phyloP scores from a whole-genome alignment of 2,888 invertebrate genomes.

The Ptychoptera albimana region DNA sequence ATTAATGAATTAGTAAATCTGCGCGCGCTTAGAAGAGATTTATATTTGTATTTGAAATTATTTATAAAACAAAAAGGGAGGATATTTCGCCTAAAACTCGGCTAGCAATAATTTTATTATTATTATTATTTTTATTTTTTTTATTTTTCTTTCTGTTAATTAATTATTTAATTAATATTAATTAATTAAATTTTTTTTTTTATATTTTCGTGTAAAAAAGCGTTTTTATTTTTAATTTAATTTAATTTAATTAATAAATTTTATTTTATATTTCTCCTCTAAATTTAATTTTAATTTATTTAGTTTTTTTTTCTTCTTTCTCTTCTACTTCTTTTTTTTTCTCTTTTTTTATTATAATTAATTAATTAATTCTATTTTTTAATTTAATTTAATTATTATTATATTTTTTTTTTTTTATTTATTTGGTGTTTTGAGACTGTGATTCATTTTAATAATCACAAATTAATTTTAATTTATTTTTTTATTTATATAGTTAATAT shows the following conservation, averaged over 20 bases:
- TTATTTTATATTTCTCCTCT: too few species aligned
- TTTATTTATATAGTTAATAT: conserved; percentile 4
- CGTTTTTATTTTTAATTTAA: conserved; percentile 4
- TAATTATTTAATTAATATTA: conserved; percentile 8
- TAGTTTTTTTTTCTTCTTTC: too few species aligned
- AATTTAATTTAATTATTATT: conserved; percentile 11
- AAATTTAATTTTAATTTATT: conserved; percentile 8
- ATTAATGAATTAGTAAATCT: too few species aligned
- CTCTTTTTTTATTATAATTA: conserved; percentile 9
- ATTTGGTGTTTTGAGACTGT: conserved; percentile 14
- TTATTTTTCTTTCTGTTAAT: conserved; percentile 14
- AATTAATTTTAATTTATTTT: conserved; percentile 10
- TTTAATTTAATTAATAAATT: neutral
- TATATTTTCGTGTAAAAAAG: neutral
- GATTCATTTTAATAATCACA: conserved; percentile 8
- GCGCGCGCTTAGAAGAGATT: too few species aligned
- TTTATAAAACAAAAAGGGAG: too few species aligned
- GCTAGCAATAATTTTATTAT: too few species aligned
- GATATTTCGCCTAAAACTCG: too few species aligned
- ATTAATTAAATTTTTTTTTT: conserved; percentile 9
- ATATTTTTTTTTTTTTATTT: conserved; percentile 14
- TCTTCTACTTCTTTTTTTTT: too few species aligned
- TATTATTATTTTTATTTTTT: too few species aligned
- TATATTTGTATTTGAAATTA: too few species aligned
- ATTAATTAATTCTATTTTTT: conserved; percentile 10